A percentile compares a stretch with the other conserved stretches of the same genome.
phyloP scores from a whole-genome alignment of 2,888 invertebrate species.

The Erebia epiphron region DNA sequence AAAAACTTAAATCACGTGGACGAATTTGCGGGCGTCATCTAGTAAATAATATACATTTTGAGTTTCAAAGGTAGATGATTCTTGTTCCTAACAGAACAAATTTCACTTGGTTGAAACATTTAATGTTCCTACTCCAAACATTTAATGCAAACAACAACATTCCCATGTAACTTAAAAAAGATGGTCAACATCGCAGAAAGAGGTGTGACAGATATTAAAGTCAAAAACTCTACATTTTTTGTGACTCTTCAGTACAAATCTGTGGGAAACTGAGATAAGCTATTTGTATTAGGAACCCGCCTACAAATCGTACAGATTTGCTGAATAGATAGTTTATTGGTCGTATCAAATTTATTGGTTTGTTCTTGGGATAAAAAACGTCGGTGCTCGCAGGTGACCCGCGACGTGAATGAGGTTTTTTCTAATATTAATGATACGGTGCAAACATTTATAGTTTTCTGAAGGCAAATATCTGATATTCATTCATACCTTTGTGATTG shows the following conservation, averaged over 20 bases:
- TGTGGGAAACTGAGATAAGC: conserved; percentile 38
- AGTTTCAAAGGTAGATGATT: too few relatives aligned
- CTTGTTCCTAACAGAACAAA: too few relatives aligned
- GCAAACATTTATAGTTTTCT: conserved; percentile 71
- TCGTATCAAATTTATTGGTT: conserved; percentile 53
- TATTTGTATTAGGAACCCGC: conserved; percentile 57
- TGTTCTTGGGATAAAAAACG: conserved; percentile 47
- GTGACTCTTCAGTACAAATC: conserved; percentile 16
- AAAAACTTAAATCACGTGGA: too few relatives aligned
- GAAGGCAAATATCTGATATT: conserved; percentile 42
- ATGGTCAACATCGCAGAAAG: conserved; percentile 39
- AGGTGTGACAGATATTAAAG: conserved; percentile 36
- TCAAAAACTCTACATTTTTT: conserved; percentile 45
- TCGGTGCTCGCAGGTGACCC: conserved; percentile 49
- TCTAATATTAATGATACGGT: conserved; percentile 64
- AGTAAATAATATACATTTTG: too few relatives aligned
- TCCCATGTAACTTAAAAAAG: conserved; percentile 39
- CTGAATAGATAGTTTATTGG: conserved; percentile 75
- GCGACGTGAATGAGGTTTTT: conserved; percentile 47
- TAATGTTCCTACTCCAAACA: too few relatives aligned
- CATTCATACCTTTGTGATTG: conserved; percentile 26
- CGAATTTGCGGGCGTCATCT: too few relatives aligned
- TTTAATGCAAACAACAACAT: not conserved
- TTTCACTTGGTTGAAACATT: too few relatives aligned
- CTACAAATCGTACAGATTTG: conserved; percentile 73